A percentile compares a stretch with the other conserved stretches of the same genome.
Conservation (phyloP, 2,888 invertebrate genomes). For the Antheraea assamensis region DNA sequence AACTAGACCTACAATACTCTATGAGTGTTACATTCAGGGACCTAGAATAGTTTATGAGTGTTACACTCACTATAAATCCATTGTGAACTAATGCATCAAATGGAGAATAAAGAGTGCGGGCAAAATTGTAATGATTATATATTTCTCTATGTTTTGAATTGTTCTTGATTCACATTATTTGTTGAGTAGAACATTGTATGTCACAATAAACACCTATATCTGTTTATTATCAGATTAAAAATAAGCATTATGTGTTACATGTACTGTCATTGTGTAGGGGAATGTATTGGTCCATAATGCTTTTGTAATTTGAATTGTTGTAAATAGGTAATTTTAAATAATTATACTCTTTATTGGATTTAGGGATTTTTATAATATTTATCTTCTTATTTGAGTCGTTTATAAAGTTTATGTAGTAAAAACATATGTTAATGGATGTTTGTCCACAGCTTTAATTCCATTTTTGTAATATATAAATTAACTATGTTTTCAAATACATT, state of each 20-base stretch:
- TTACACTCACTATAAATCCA: not conserved
- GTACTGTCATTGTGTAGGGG: constrained; percentile 13
- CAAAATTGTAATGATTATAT: not conserved
- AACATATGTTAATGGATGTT: not conserved
- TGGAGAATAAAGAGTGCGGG: not conserved
- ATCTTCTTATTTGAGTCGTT: not conserved
- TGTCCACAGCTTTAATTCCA: not conserved
- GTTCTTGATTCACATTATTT: not conserved
- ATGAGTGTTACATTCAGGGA: not conserved
- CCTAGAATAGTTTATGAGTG: too few relatives aligned
- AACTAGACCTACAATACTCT: not conserved
- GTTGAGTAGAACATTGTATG: not conserved
- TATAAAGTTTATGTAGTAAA: not conserved
- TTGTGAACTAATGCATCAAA: not conserved
- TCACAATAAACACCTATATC: constrained; percentile 29
- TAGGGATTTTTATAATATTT: too few relatives aligned
- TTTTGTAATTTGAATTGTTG: too few relatives aligned
- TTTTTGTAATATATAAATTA: not conserved
- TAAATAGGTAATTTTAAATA: too few relatives aligned
- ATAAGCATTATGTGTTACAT: constrained; percentile 13
- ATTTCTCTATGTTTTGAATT: not conserved
- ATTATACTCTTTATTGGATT: too few relatives aligned
- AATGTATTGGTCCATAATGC: not conserved
- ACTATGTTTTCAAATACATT: too few relatives aligned
- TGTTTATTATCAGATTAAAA: constrained; percentile 37